Evolutionary conservation across 2,113 vertebrate species (phyloP), one percentile per base, ranked within the genome.

Genomic region (Syrrhaptes paradoxus): DNA sequence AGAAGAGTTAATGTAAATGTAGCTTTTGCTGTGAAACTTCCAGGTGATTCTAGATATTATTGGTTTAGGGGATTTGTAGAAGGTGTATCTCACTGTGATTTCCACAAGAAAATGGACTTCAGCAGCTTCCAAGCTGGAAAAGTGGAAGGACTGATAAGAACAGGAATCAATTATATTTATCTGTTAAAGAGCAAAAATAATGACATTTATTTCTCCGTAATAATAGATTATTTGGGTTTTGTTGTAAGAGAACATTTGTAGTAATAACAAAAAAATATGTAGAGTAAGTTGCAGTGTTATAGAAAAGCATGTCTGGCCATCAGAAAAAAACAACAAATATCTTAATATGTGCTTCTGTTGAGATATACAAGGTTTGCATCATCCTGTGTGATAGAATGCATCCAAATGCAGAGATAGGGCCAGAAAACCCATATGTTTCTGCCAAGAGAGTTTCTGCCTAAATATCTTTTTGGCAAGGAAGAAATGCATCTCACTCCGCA

Each of bases 381-480:
- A 86, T 24, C 36, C 43, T 34, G 17, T 79, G 38, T 46, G 79
- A 54, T 49, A 80, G 63, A 71, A 71, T 22, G 17, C 67, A 52
- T 75, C 59, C 54, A 89, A 90, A 83, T 17, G 46, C 46, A 86
- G 49, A 58, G 65, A 74, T 26, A 65, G 32, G 52, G 57, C 38
- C 76, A 52, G 57, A 49, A 94, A 96, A 43, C 10, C 9, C 67
- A 45, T 4, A 18, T 31, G 3, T 65, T 90, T 62, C 75, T 93
- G 82, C 85, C 67, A 66, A 58, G 36, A 91, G 49, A 49, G 9
- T 77, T 91, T 86, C 75, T 89, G 79, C 63, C 58, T 77, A 59
- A 85, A 18, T 73, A 67, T 78, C 65, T 85, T 88, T 67, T 81
- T 88, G 82, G 72, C 83, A 83, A 85, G 61, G 65, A 93, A 90